These are phyloP conservation scores for Dermochelys coriacea DNA, from an alignment of 2,797 vertebrate species.

Conservation along the genomic window DNA sequence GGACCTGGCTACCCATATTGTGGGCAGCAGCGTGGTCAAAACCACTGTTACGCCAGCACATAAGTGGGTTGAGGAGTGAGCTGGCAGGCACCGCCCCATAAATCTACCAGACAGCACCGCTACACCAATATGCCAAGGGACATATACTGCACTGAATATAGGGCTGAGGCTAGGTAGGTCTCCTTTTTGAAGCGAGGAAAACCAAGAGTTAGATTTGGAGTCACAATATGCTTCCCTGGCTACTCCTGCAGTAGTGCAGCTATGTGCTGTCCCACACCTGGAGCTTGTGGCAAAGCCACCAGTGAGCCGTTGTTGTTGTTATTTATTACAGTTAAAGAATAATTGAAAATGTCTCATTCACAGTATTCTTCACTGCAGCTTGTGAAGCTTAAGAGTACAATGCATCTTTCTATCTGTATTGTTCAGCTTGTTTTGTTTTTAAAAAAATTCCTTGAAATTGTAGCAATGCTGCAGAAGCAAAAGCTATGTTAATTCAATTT, in stretches of 20 bases:
- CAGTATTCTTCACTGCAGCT: not conserved
- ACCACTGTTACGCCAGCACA: not conserved
- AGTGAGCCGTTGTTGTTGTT: rapidly evolving
- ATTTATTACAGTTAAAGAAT: not conserved
- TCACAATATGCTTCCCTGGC: not conserved
- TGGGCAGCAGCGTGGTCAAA: not conserved
- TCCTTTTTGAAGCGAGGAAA: not conserved
- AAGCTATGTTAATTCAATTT: not conserved
- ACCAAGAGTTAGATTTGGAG: not conserved
- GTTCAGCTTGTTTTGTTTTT: not conserved
- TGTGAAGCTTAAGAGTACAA: not conserved
- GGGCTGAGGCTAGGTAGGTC: not conserved
- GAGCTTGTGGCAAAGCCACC: not conserved
- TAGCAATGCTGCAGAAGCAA: no score
- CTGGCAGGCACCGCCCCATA: not conserved
- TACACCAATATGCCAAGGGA: not conserved
- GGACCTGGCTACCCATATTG: not conserved
- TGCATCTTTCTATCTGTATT: not conserved
- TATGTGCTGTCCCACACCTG: rapidly evolving
- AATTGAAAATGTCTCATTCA: not conserved
- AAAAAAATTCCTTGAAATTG: not conserved
- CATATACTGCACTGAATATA: rapidly evolving
- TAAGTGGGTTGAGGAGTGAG: not conserved
- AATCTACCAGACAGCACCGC: not conserved
- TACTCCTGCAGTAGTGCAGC: not conserved